These are phyloP conservation scores for Pseudoips prasinana DNA, from an alignment of 2,888 invertebrate species.

Conservation along the genomic window DNA sequence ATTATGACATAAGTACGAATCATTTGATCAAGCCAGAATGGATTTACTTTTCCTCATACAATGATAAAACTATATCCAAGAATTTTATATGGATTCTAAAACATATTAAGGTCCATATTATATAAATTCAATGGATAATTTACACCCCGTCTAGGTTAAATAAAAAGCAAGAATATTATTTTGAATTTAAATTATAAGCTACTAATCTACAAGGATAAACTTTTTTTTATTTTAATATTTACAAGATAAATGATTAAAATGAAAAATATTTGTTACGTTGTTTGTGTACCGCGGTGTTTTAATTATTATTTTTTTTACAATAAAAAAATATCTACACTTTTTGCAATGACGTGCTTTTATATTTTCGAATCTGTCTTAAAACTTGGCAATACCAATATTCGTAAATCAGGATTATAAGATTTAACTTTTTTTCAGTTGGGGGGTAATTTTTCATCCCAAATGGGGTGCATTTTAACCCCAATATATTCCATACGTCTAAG, in stretches of 20 bases:
- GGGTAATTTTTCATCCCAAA: neutral
- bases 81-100: conserved; percentile 49
- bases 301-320: conserved; percentile 13
- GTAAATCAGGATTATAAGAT: too few relatives aligned
- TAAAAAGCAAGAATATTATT: conserved; percentile 37
- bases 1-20: too few relatives aligned
- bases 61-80: conserved; percentile 27
- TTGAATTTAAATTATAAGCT: conserved; percentile 53
- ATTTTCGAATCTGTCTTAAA: too few relatives aligned
- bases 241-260: conserved; percentile 44
- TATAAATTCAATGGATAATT: conserved; percentile 58
- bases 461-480: too few relatives aligned
- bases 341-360: conserved; percentile 20
- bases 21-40: conserved; percentile 1
- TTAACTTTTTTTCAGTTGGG: too few relatives aligned
- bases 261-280: conserved; percentile 27
- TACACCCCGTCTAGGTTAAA: conserved; percentile 34
- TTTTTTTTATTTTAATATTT: conserved; percentile 55
- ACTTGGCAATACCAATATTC: too few relatives aligned
- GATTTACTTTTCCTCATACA: conserved; percentile 16
- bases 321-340: conserved; percentile 20
- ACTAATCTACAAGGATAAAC: conserved; percentile 45
- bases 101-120: conserved; percentile 66
- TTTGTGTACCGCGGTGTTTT: conserved; percentile 10
- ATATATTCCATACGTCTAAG: too few relatives aligned